Base-by-base conservation (phyloP, 1,140 invertebrate genomes). In the Drosophila nikananu region DNA sequence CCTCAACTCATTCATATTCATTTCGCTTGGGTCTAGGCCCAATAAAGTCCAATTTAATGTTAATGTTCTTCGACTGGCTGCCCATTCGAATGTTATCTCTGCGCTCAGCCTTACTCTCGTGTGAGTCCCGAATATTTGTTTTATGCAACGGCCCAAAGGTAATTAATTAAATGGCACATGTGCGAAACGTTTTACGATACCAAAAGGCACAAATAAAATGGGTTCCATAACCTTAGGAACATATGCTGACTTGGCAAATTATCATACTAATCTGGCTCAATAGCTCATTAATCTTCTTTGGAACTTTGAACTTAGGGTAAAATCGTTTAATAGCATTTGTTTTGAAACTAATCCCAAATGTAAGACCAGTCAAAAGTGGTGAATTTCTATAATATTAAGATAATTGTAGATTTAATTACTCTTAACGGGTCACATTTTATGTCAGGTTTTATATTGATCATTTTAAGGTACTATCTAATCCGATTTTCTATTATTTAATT, bases 1-100 rank as follows among this genome's bases (percentile, higher is more conserved):
- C 77, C 76, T 55, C 32, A 60, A 65, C 80, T 87, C 80, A 74
- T 89, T 89, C 65, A 78, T 73, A 83, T 83, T 87, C 83, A 83
- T 60, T 80, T 65, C 15, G 21, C 42, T 72, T 49, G 19, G 42
- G 55, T 61, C 75, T 76, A 59, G 42, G 27, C 70, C 54, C 60
- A 67, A 70, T 71, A 80, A 86, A 81, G 55, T 57, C 21, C 30
- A 81, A 86, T 81, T 86, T 76, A 65, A 76, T 73, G 52, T 72
- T 81, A 73, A 81, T 76, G 66, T 60, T 35, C 39, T 60, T 35
- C 21, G 32, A 21, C 32, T 66, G 44, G 37, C 66, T 61, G 21
- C 35, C 21, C 15, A 30, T 42, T 71, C 60, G 49, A 8, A 49
- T 44, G 48, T 59, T 75, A 55, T 41, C 35, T 35, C 19, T 39